Conservation (phyloP, 2,797 vertebrate genomes). For the Dryobates pubescens region DNA sequence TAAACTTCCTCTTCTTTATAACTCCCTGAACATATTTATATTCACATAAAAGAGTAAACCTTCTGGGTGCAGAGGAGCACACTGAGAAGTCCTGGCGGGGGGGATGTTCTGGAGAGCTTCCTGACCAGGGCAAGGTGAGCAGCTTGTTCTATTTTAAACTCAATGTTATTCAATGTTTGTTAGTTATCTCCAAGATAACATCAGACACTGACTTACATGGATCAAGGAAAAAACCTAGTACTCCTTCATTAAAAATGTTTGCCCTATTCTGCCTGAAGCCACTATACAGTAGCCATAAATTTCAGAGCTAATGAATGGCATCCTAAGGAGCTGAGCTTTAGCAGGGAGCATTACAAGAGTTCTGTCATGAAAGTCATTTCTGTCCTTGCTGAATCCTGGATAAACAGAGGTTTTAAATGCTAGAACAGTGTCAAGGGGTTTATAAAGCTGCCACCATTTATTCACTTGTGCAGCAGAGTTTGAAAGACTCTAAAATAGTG, state of each 20-base stretch:
- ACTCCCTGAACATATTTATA: slow-evolving; percentile 42
- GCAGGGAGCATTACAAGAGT: neutral
- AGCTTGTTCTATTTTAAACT: slow-evolving; percentile 36
- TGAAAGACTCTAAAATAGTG: neutral
- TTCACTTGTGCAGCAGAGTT: neutral
- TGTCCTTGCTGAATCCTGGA: slow-evolving; percentile 21
- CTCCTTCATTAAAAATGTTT: slow-evolving; percentile 53
- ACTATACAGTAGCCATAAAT: slow-evolving; percentile 5
- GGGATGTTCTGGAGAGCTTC: slow-evolving; percentile 32
- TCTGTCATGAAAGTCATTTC: neutral
- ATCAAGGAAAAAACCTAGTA: slow-evolving; percentile 46
- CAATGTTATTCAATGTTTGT: neutral
- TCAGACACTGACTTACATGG: slow-evolving; percentile 1
- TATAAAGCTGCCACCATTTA: slow-evolving; percentile 21
- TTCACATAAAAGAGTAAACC: neutral
- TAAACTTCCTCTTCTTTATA: slow-evolving; percentile 50
- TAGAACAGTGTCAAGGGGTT: slow-evolving; percentile 3
- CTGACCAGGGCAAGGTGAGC: neutral
- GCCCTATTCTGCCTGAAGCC: slow-evolving; percentile 41
- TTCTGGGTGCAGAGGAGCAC: neutral
- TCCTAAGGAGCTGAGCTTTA: neutral
- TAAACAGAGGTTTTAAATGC: slow-evolving; percentile 39
- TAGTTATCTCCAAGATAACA: slow-evolving; percentile 52
- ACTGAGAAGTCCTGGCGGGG: slow-evolving; percentile 20
- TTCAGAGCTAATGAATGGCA: slow-evolving; percentile 33